Evolutionary conservation across 2,888 invertebrate genomes (phyloP), one percentile per base, ranked within the genome.

Genomic region (Amphipoea oculea): DNA sequence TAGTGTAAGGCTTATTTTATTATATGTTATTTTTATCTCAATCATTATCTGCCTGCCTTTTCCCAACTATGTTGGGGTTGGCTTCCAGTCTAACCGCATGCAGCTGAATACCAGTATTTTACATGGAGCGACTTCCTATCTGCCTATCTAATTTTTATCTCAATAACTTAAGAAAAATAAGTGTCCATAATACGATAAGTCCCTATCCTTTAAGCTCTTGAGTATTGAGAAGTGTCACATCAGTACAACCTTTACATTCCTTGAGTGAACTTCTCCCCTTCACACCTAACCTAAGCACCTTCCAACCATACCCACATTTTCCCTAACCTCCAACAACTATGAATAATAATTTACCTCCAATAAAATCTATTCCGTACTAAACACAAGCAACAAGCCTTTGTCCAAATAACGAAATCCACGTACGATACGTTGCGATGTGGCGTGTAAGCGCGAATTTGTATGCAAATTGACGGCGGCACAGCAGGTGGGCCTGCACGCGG

Each of bases 391-490:
- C 76, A 79, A 78, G 84, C 68, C 82, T 83, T 88, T 88, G 88
- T 88, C 71, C 85, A 74, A 88, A 88, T 89, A 89, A 89, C 89
- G 79, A 81, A 89, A 89, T 88, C 86, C 89, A 89, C 88, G 89
- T 89, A 88, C 89, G 86, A 82, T 68, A 70, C 81, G 76, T 78
- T 57, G 80, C 81, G 74, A 74, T 76, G 82, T 79, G 82, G 84
- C 89, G 88, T 86, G 90, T 89, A 89, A 89, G 85, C 84, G 81
- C 73, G 84, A 87, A 90, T 92, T 90, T 91, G 90, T 91, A 91
- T 92, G 92, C 91, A 92, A 92, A 92, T 91, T 79, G 83, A 67
- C 80, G 73, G 57, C 78, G 72, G 85, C 78, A 77, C 84, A 85
- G 90, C 90, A 91, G 91, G 91, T 90, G 88, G 80, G 85, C 67